A percentile compares a stretch with the other conserved stretches of the same genome.
Conservation (phyloP, 1,140 invertebrate genomes). For the Drosophila setifemur region DNA sequence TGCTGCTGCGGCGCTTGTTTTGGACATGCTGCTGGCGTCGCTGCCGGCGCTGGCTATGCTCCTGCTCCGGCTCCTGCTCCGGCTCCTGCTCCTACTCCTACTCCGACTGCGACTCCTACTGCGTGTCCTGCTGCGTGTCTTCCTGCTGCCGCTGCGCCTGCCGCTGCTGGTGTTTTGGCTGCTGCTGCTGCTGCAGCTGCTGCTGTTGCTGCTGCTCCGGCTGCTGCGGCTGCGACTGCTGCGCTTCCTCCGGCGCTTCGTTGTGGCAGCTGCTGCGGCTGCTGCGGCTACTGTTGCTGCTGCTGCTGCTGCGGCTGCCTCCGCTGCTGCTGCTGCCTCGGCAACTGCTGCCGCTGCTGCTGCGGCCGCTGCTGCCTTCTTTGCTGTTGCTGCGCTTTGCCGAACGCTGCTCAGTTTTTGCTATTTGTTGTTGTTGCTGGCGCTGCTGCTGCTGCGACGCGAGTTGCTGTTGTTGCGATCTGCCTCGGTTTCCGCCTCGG, state of each 20-base stretch:
- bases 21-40: slow-evolving; percentile 49
- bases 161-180: slow-evolving; percentile 13
- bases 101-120: slow-evolving; percentile 5
- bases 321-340: slow-evolving; percentile 6
- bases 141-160: slow-evolving; percentile 13
- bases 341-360: slow-evolving; percentile 5
- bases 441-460: slow-evolving; percentile 59
- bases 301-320: background rate
- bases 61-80: background rate
- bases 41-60: slow-evolving; percentile 25
- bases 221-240: slow-evolving; percentile 3
- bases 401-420: slow-evolving; percentile 76
- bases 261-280: background rate
- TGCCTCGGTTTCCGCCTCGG: slow-evolving; percentile 48
- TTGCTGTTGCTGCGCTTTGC: slow-evolving; percentile 61
- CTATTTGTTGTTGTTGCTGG: slow-evolving; percentile 72
- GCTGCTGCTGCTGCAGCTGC: background rate
- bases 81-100: slow-evolving; percentile 18
- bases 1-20: slow-evolving; percentile 31
- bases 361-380: slow-evolving; percentile 17
- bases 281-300: background rate
- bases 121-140: slow-evolving; percentile 14
- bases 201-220: background rate
- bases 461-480: slow-evolving; percentile 40
- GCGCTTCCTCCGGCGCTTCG: slow-evolving; percentile 1